Evolutionary conservation across 2,888 invertebrate genomes (phyloP).

Genomic region (Empis livida): DNA sequence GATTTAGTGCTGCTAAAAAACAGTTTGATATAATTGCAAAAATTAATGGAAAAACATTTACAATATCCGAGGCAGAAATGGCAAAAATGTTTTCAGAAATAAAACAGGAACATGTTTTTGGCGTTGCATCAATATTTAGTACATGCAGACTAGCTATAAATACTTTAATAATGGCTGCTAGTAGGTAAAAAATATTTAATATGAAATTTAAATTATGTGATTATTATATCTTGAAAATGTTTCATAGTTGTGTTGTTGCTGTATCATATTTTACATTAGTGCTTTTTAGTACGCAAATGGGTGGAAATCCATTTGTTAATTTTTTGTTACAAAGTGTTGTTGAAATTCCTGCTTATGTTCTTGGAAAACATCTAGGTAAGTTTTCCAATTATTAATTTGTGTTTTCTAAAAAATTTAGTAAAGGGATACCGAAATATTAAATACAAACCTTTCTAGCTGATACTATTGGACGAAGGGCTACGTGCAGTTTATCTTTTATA

Average conservation of each 20-base stretch:
- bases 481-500: conserved; percentile 37
- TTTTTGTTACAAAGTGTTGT: conserved; percentile 48
- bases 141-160: conserved; percentile 42
- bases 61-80: conserved; percentile 34
- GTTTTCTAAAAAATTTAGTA: background rate
- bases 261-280: conserved; percentile 41
- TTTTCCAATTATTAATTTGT: conserved; percentile 3
- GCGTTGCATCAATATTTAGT: conserved; percentile 43
- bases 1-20: conserved; percentile 37
- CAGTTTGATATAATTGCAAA: conserved; percentile 42
- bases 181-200: conserved; percentile 37
- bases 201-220: conserved; percentile 4
- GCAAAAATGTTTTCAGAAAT: conserved; percentile 31
- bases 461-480: conserved; percentile 40
- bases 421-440: too few species aligned
- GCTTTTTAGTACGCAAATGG: conserved; percentile 41
- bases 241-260: conserved; percentile 38
- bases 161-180: conserved; percentile 40
- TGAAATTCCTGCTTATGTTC: conserved; percentile 48
- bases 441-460: conserved; percentile 39
- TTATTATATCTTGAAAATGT: conserved; percentile 6
- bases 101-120: conserved; percentile 34
- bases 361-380: conserved; percentile 40
- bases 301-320: conserved; percentile 52
- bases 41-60: conserved; percentile 38